These are phyloP conservation scores for Pipistrellus pipistrellus DNA, from an alignment of 2,797 vertebrate genomes.

Conservation along the genomic window DNA sequence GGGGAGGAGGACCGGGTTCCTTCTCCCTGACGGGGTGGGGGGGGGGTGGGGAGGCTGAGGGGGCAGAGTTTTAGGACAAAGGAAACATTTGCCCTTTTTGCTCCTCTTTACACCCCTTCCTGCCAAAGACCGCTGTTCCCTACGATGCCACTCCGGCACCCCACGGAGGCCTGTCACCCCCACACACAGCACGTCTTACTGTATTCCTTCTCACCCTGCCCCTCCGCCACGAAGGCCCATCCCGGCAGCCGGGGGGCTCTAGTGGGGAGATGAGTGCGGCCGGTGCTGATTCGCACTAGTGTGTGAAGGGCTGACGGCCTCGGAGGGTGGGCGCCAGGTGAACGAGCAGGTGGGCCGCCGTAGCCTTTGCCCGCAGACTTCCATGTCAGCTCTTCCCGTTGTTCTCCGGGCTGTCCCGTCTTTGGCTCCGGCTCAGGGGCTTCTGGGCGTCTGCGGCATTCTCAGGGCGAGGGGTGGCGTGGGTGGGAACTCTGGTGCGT, in stretches of 20 bases:
- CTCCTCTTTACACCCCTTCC: background rate
- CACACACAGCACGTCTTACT: background rate
- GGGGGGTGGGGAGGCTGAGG: no score
- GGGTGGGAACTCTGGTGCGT: no score
- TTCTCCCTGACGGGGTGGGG: background rate
- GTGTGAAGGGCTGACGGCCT: background rate
- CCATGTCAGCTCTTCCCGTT: rapidly evolving
- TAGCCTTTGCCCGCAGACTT: background rate
- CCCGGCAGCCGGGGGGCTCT: background rate
- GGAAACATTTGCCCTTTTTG: background rate
- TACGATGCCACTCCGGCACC: no score
- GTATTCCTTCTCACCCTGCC: background rate
- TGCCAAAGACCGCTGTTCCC: background rate
- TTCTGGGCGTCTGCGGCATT: background rate
- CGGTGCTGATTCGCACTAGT: background rate
- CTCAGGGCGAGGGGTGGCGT: background rate
- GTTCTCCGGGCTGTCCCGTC: background rate
- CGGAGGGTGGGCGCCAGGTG: no score
- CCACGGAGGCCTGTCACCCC: background rate
- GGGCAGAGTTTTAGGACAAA: background rate
- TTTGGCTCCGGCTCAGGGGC: background rate
- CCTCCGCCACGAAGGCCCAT: background rate
- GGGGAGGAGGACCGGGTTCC: background rate
- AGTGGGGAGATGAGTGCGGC: background rate
- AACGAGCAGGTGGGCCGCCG: no score